These are phyloP conservation scores for Caenorhabditis doughertyi DNA, from an alignment of 2,888 invertebrate species.

Conservation along the genomic window DNA sequence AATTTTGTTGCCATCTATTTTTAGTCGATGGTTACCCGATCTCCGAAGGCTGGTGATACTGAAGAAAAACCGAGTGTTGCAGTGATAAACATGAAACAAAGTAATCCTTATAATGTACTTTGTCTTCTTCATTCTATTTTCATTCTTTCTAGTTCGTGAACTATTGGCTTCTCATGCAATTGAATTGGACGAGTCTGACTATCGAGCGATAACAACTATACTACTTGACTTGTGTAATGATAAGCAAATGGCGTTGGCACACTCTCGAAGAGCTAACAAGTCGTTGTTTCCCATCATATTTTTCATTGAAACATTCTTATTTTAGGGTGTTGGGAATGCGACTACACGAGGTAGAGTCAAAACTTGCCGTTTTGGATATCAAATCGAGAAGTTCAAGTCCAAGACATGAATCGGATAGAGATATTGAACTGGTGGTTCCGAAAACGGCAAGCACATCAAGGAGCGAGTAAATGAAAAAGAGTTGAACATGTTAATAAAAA, in stretches of 20 bases:
- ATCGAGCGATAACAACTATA: slow-evolving; percentile 89
- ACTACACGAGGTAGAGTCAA: slow-evolving; percentile 89
- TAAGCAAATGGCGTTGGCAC: slow-evolving; percentile 90
- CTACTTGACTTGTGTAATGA: slow-evolving; percentile 91
- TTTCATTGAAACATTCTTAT: not conserved
- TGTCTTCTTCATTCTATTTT: not conserved
- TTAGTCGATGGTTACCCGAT: slow-evolving; percentile 35
- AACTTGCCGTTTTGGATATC: slow-evolving; percentile 59
- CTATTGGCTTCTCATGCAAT: slow-evolving; percentile 72
- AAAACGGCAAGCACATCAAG: slow-evolving; percentile 5
- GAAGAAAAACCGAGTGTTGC: slow-evolving; percentile 72
- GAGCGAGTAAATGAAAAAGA: not conserved
- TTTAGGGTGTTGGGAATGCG: slow-evolving; percentile 89
- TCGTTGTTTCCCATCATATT: slow-evolving; percentile 80
- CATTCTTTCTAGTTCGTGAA: slow-evolving; percentile 70
- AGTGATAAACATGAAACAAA: slow-evolving; percentile 77
- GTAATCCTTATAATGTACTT: slow-evolving; percentile 42
- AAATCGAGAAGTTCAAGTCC: slow-evolving; percentile 66
- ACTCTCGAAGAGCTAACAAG: slow-evolving; percentile 92
- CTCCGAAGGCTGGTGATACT: slow-evolving; percentile 56
- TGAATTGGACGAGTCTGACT: slow-evolving; percentile 84
- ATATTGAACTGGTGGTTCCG: slow-evolving; percentile 38
- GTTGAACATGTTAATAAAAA: slow-evolving; percentile 17
- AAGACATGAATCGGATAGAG: slow-evolving; percentile 40
- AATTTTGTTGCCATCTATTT: not conserved